phyloP scores from a whole-genome alignment of 2,113 vertebrate species.

The Geococcyx californianus region DNA sequence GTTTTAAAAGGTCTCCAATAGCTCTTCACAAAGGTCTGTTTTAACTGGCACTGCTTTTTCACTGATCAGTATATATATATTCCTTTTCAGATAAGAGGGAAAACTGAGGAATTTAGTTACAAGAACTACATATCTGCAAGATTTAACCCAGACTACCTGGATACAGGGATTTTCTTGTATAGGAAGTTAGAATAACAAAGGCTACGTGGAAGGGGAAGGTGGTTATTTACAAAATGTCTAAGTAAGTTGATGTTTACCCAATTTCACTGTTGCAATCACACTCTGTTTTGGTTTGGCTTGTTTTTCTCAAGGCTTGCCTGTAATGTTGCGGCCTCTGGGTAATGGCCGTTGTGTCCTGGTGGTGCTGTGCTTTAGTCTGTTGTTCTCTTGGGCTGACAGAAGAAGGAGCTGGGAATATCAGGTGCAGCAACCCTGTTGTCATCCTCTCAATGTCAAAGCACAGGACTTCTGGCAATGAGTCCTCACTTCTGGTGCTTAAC shows the following conservation, averaged over 20 bases:
- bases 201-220: not conserved
- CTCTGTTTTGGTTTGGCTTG: no score
- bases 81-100: not conserved
- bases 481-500: not conserved
- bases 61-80: not conserved
- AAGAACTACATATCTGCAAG: not conserved
- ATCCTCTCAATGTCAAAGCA: not conserved
- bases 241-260: not conserved
- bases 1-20: not conserved
- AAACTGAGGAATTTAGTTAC: not conserved
- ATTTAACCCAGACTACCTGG: not conserved
- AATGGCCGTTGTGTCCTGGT: not conserved
- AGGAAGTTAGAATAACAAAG: not conserved
- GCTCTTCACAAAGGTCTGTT: not conserved
- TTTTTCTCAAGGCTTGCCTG: not conserved
- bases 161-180: not conserved
- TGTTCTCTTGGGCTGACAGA: not conserved
- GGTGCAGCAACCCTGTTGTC: not conserved
- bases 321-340: accelerated
- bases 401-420: not conserved
- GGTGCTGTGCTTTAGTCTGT: not conserved
- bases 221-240: not conserved
- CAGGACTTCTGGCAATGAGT: not conserved
- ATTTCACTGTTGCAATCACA: not conserved
- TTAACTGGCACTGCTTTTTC: not conserved